Conservation (phyloP, 2,888 invertebrate genomes). For the Ariolimax columbianus region DNA sequence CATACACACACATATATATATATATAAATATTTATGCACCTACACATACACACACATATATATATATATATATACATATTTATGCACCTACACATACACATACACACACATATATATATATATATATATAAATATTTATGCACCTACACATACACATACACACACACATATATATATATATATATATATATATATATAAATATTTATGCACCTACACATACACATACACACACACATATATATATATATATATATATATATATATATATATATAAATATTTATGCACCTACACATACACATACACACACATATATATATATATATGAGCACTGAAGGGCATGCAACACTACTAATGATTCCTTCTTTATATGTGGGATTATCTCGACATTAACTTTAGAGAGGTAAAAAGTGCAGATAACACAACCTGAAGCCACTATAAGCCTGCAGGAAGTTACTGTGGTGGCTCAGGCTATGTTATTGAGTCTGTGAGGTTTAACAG, state of each 20-base stretch:
- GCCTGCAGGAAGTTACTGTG: too few species aligned
- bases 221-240: neutral
- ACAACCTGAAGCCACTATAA: too few species aligned
- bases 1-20: constrained; percentile 20
- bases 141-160: neutral
- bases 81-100: neutral
- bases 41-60: constrained; percentile 13
- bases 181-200: neutral
- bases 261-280: neutral
- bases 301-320: neutral
- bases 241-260: neutral
- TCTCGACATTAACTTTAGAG: too few species aligned
- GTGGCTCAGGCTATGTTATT: too few species aligned
- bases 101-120: neutral
- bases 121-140: neutral
- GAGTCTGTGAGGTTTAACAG: too few species aligned
- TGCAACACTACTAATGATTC: too few species aligned
- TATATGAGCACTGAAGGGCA: neutral
- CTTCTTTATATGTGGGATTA: too few species aligned
- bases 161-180: neutral
- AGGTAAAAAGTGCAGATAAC: too few species aligned
- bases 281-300: neutral
- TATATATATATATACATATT: constrained; percentile 2
- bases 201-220: neutral
- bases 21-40: constrained; percentile 12